Evolutionary conservation across 2,888 invertebrate species (phyloP), one percentile per base, ranked within the genome.

Genomic region (Uropetala carovei): DNA sequence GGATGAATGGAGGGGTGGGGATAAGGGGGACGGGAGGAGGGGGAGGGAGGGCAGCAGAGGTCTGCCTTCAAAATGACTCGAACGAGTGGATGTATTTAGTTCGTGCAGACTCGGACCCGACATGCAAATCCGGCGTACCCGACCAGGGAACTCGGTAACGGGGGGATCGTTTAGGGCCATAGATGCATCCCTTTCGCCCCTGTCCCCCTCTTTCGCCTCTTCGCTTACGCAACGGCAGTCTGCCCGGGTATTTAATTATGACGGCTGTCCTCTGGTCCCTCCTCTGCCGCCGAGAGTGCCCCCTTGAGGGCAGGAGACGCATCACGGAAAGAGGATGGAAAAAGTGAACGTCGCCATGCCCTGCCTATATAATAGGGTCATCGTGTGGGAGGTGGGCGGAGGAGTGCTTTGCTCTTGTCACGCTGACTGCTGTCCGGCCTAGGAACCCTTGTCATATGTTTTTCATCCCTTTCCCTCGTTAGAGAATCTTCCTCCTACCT

Each of bases 191-290:
- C 85, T 85, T 58, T 81, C 81, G 27, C 82, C 59, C 16, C 22
- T 82, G 27, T 0, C n/a, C n/a, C n/a, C 27, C 82, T 27, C 82
- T 0, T 11, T 9, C 82, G 16, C 13, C 85, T 16, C 4, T 85
- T 27, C 85, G 85, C 85, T 58, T n/a, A 56, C n/a, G 58, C 59
- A n/a, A 14, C 59, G 85, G 82, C 82, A 82, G 82, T 30, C 43
- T 82, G 82, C 82, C 82, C 43, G 85, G 22, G 58, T 58, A 85
- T 85, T 85, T 85, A 85, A 85, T 85, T 85, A 85, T 85, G 85
- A 85, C 85, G 85, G 58, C 58, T 43, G 85, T 85, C 85, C 22
- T 22, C 14, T 43, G 10, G 58, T 58, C 22, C 27, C 11, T 18
- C n/a, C 22, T n/a, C 68, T 68, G 60, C 18, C 5, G n/a, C 85